Evolutionary conservation across 2,888 invertebrate species (phyloP).

Genomic region (Drosophila neonasuta): DNA sequence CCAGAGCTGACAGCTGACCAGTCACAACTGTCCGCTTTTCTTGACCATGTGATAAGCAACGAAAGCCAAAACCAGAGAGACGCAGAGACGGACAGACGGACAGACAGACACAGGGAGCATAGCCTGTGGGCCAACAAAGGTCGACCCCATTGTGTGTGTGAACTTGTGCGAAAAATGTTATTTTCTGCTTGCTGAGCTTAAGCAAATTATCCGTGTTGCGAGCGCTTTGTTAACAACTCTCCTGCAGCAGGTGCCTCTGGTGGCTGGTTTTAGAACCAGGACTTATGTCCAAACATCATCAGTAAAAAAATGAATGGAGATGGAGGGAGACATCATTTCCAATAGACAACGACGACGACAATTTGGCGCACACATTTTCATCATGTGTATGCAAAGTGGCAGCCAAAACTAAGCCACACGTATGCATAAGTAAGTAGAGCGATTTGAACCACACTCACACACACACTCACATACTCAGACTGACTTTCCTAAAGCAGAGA

Average conservation of each 20-base stretch:
- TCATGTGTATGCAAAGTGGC: constrained; percentile 55
- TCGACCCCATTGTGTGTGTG: constrained; percentile 63
- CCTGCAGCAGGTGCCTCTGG: constrained; percentile 2
- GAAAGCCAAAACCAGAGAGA: constrained; percentile 14
- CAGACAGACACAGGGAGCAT: constrained; percentile 13
- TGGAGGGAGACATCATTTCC: constrained; percentile 26
- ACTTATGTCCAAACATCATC: constrained; percentile 22
- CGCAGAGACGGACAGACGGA: constrained; percentile 4
- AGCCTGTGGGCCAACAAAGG: constrained; percentile 36
- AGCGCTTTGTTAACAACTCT: constrained; percentile 39
- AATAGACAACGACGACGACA: constrained; percentile 61
- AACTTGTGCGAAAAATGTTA: constrained; percentile 73
- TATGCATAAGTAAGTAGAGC: constrained; percentile 66
- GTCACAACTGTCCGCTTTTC: constrained; percentile 29
- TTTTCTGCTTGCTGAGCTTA: constrained; percentile 73
- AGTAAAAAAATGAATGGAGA: background rate
- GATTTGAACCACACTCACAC: constrained; percentile 1
- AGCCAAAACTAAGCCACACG: constrained; percentile 60
- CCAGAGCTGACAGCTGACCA: constrained; percentile 53
- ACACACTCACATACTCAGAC: too few relatives aligned
- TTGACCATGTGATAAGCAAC: constrained; percentile 56
- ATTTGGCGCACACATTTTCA: constrained; percentile 57
- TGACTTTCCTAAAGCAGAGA: constrained; percentile 6
- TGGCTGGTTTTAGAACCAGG: background rate
- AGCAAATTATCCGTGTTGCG: constrained; percentile 68